phyloP scores from a whole-genome alignment of 2,797 vertebrate genomes.

The Acanthurus lineatus region DNA sequence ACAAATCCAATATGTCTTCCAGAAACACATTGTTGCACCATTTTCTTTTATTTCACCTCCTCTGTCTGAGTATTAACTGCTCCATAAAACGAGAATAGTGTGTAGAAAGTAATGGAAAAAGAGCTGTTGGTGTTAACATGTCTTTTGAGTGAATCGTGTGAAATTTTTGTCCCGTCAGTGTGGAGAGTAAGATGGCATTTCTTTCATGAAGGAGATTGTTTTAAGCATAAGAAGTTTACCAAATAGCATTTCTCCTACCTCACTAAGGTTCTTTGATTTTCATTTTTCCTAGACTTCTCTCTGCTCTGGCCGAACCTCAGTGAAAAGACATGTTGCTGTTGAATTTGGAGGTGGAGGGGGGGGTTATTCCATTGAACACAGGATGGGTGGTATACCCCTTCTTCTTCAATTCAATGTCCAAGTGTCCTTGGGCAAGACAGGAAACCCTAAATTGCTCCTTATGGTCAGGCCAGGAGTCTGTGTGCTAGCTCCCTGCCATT shows the following conservation, averaged over 20 bases:
- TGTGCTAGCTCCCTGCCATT: background rate
- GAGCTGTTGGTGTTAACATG: background rate
- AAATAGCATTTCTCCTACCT: background rate
- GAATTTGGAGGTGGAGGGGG: background rate
- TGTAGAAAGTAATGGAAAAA: background rate
- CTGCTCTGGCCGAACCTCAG: background rate
- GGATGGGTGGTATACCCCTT: background rate
- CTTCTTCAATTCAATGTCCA: background rate
- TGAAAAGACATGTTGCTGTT: background rate
- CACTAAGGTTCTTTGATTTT: background rate
- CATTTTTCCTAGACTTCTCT: background rate
- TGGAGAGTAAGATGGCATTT: background rate
- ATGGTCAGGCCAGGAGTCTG: background rate
- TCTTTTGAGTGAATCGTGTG: background rate
- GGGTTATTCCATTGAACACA: background rate
- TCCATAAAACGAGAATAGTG: background rate
- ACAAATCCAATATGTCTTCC: constrained; percentile 7
- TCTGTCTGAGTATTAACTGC: constrained; percentile 2
- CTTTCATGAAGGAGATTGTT: background rate
- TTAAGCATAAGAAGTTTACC: no score
- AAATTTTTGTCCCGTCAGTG: background rate
- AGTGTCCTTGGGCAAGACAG: background rate
- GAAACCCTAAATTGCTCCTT: background rate
- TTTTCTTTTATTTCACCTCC: background rate
- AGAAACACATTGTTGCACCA: background rate